These are phyloP conservation scores for Cryptocheilus praepositus DNA, from an alignment of 2,888 invertebrate species.

Conservation along the genomic window DNA sequence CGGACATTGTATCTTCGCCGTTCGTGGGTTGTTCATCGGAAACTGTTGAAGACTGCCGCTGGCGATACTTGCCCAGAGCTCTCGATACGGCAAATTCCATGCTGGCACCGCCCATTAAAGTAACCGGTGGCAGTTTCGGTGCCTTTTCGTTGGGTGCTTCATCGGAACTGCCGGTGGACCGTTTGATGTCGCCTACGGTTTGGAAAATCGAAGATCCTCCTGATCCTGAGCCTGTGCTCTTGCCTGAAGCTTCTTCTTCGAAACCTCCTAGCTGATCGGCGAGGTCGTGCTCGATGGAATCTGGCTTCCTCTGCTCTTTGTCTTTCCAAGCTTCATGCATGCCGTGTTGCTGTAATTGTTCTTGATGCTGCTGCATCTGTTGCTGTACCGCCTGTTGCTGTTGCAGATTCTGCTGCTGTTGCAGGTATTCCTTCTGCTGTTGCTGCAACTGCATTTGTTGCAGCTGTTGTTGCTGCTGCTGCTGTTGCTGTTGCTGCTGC, in stretches of 20 bases:
- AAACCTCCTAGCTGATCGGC: slow-evolving; percentile 77
- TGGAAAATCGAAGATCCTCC: slow-evolving; percentile 83
- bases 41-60: slow-evolving; percentile 83
- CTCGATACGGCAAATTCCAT: slow-evolving; percentile 91
- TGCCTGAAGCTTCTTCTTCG: slow-evolving; percentile 79
- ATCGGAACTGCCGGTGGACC: slow-evolving; percentile 79
- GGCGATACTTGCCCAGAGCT: slow-evolving; percentile 87
- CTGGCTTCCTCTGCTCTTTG: slow-evolving; percentile 77
- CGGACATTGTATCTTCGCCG: slow-evolving; percentile 65
- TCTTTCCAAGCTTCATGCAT: slow-evolving; percentile 75
- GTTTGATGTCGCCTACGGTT: slow-evolving; percentile 85
- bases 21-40: slow-evolving; percentile 80
- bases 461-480: slow-evolving; percentile 48
- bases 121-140: slow-evolving; percentile 77
- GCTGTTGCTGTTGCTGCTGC: slow-evolving; percentile 46
- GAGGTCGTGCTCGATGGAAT: slow-evolving; percentile 78
- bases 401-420: slow-evolving; percentile 50
- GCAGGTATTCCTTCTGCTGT: slow-evolving; percentile 72
- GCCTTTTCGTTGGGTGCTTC: slow-evolving; percentile 76
- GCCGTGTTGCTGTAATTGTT: slow-evolving; percentile 66
- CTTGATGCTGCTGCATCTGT: slow-evolving; percentile 65
- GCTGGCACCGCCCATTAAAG: slow-evolving; percentile 79
- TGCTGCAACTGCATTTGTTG: slow-evolving; percentile 47
- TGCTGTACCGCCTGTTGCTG: slow-evolving; percentile 64
- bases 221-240: slow-evolving; percentile 79